Base-by-base conservation (phyloP, 2,888 invertebrate species). In the Hecatera dysodea region DNA sequence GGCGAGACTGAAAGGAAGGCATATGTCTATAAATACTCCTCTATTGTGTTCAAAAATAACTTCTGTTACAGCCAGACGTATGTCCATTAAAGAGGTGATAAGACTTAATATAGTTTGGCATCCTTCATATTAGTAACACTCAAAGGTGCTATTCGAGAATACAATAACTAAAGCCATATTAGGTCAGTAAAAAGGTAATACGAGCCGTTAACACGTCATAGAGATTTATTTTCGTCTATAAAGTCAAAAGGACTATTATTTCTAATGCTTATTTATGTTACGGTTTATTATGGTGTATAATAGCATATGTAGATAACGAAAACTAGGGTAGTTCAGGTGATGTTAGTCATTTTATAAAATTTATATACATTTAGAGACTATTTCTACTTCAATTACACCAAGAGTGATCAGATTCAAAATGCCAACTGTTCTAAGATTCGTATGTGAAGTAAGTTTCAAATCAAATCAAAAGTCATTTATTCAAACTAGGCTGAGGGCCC, bases 211-310 rank as follows among this genome's bases (percentile, higher is more conserved):
- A 78, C 64, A 62, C 50, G 77, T 78, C 77, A 65, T 44, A 48
- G 17, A 33, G 64, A 76, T 81, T 81, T 76, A 81, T 76, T 81
- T 44, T 62, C 36, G 33, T 24, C 53, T 27, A 74, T 76, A 67
- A 80, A 67, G 63, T 52, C 67, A 55, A 67, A 46, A 75, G 48
- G 53, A 27, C 36, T 52, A 53, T 63, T 80, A 9, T 27, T n/a
- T 22, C 15, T 67, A 62, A 74, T 80, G 53, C 12, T 80, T 75
- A 81, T 76, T 75, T 80, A 63, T 67, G 46, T 24, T 11, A 56
- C n/a, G 24, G 39, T 67, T 57, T 74, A 61, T 59, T 61, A 52
- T 27, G 39, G 12, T n/a, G 15, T 17, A 11, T 24, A 69, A 46
- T 50, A 9, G 39, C n/a, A n/a, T n/a, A n/a, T n/a, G n/a, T n/a